phyloP scores from a whole-genome alignment of 2,113 vertebrate species.

The Anguilla rostrata region DNA sequence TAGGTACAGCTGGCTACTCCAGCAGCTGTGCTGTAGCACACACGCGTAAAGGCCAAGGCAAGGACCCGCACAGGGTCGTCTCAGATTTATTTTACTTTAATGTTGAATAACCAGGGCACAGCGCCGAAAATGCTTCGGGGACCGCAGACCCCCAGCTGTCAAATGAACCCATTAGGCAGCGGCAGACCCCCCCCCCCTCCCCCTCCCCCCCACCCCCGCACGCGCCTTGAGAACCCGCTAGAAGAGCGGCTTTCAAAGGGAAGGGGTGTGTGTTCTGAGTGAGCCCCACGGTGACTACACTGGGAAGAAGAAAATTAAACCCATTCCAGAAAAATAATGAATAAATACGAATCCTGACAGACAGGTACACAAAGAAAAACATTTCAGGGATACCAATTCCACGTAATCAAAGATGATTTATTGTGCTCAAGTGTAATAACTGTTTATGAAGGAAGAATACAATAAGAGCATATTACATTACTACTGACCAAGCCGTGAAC shows the following conservation, averaged over 20 bases:
- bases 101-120: background rate
- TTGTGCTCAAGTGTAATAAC: conserved; percentile 79
- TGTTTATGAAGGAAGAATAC: conserved; percentile 78
- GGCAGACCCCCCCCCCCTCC: background rate
- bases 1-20: background rate
- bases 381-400: conserved; percentile 44
- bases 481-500: conserved; percentile 68
- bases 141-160: background rate
- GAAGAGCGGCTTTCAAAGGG: background rate
- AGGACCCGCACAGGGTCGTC: background rate
- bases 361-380: conserved; percentile 41
- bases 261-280: background rate
- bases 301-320: background rate
- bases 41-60: background rate
- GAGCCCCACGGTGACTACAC: background rate
- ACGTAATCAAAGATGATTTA: conserved; percentile 78
- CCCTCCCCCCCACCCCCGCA: background rate
- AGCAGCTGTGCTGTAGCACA: background rate
- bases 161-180: background rate
- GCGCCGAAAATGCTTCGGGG: background rate
- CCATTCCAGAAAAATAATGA: conserved; percentile 1
- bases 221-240: background rate
- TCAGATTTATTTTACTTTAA: background rate
- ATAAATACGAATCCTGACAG: conserved; percentile 4
- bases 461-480: conserved; percentile 76